phyloP scores from a whole-genome alignment of 2,797 vertebrate species.

The Pangasius larnaudii region DNA sequence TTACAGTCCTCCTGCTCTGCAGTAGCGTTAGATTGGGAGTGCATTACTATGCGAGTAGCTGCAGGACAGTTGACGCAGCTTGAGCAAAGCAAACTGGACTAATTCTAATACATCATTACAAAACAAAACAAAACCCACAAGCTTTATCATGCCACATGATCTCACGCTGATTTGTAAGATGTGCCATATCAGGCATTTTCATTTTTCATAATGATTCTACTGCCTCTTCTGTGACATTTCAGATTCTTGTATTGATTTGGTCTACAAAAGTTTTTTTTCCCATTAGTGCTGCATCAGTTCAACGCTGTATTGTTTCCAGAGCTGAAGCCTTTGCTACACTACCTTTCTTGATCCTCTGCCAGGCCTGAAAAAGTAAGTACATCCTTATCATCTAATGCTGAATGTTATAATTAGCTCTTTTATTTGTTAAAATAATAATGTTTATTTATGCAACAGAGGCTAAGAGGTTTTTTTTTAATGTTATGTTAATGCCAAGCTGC shows the following conservation, averaged over 20 bases:
- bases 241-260: background rate
- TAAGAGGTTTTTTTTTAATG: background rate
- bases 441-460: background rate
- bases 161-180: background rate
- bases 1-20: constrained; percentile 19
- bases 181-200: background rate
- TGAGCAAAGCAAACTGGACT: background rate
- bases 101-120: background rate
- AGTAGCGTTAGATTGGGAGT: background rate
- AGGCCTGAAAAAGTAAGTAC: background rate
- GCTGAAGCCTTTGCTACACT: background rate
- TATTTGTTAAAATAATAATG: background rate
- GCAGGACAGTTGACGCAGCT: background rate
- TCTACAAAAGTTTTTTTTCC: constrained; percentile 1
- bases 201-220: constrained; percentile 4
- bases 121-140: background rate
- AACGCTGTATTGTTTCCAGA: background rate
- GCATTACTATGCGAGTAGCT: constrained; percentile 33
- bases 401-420: background rate
- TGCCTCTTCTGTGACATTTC: background rate
- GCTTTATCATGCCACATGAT: background rate
- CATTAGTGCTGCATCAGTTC: background rate
- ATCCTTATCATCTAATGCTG: background rate
- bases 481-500: background rate
- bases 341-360: background rate